phyloP scores from a whole-genome alignment of 2,797 vertebrate species.

The Pristis pectinata region DNA sequence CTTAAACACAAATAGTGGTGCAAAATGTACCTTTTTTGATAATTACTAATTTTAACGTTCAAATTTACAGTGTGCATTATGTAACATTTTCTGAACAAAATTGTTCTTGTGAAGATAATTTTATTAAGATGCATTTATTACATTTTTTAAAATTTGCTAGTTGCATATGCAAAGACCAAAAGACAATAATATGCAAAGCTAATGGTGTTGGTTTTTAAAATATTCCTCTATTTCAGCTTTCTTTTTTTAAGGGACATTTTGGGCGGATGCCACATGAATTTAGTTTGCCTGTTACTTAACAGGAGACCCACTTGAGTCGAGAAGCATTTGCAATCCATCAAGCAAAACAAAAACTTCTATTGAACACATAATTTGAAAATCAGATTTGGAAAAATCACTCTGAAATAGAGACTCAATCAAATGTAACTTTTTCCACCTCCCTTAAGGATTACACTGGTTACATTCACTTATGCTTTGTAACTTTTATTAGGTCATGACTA shows the following conservation, averaged over 20 bases:
- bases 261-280: background rate
- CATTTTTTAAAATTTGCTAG: slow-evolving; percentile 51
- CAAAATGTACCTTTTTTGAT: slow-evolving; percentile 47
- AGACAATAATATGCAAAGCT: background rate
- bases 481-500: background rate
- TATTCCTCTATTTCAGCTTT: background rate
- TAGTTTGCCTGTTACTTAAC: slow-evolving; percentile 4
- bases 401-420: background rate
- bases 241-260: background rate
- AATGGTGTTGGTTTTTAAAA: background rate
- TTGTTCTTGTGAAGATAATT: slow-evolving; percentile 57
- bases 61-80: slow-evolving; percentile 51
- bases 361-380: background rate
- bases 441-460: background rate
- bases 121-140: slow-evolving; percentile 44
- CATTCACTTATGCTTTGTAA: background rate
- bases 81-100: slow-evolving; percentile 56
- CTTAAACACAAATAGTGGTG: slow-evolving; percentile 52
- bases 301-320: background rate
- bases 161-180: slow-evolving; percentile 44
- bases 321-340: slow-evolving; percentile 18
- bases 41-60: slow-evolving; percentile 52
- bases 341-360: background rate
- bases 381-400: background rate
- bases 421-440: background rate